Evolutionary conservation across 2,113 vertebrate genomes (phyloP), one percentile per base, ranked within the genome.

Genomic region (Sinocyclocheilus grahami): DNA sequence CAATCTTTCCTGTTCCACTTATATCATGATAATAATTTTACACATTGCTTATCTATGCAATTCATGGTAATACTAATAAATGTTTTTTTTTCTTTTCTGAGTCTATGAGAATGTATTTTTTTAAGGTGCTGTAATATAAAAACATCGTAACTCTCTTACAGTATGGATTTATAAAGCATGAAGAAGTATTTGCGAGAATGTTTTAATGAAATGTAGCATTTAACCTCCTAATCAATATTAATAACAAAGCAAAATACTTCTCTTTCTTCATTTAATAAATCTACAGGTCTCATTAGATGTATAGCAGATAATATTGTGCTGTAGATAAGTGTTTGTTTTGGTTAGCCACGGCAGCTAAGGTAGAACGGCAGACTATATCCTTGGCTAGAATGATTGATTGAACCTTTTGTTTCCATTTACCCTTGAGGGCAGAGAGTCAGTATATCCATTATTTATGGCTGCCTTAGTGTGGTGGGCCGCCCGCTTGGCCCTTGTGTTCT

Each of bases 361-460:
- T 74, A 60, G 82, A 42, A 53, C 63, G 82, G 84, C 78, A 74
- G 69, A 78, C 86, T 14, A 24, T 78, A 87, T 89, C 88, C 81
- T 82, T 67, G n/a, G 85, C 71, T 46, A 20, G 16, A 63, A 85
- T 89, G 88, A 87, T 87, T 85, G 86, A 89, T 89, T 87, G 86
- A 80, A 82, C 78, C 78, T 87, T 87, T 89, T 89, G 88, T 87
- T 89, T 89, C 24, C 72, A 72, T 55, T 87, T 89, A 75, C 86
- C 86, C 88, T 71, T 24, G 72, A 87, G 88, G 88, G 62, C 86
- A 82, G 14, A 63, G 51, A 89, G 88, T 85, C 86, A 78, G 79
- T 87, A 77, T 85, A 85, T 89, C 78, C 88, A 89, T 89, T 89
- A 89, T 89, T 89, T 89, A 89, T 89, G 81, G 53, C 83, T 72